A percentile compares a stretch with the other conserved stretches of the same genome.
Conservation (phyloP, 2,797 vertebrate genomes). For the Phrynocephalus guinanensis region DNA sequence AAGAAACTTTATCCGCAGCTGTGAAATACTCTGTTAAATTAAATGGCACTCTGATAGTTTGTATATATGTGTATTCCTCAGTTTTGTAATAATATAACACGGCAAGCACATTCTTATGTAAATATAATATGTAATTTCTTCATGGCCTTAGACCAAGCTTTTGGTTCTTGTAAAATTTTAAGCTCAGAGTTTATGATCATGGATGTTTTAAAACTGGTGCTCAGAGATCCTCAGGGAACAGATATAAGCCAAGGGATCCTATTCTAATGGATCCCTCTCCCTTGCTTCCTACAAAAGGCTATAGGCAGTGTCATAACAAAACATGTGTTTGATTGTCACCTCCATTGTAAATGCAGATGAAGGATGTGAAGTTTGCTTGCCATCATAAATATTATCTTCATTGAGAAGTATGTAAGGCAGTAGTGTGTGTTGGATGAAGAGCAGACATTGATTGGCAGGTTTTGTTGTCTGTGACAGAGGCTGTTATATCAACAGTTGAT, state of each 20-base stretch:
- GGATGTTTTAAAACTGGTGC: constrained; percentile 3
- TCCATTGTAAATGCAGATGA: constrained; percentile 57
- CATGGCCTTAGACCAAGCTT: not conserved
- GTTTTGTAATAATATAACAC: not conserved
- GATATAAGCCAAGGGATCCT: not conserved
- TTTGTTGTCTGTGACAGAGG: constrained; percentile 23
- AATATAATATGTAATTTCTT: not conserved
- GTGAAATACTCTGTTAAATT: not conserved
- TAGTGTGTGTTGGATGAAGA: constrained; percentile 9
- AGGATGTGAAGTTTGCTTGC: constrained; percentile 31
- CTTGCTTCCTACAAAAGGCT: constrained; percentile 46
- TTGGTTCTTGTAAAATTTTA: constrained; percentile 6
- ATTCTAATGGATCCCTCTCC: constrained; percentile 32
- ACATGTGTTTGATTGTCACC: constrained; percentile 44
- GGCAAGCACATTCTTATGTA: not conserved
- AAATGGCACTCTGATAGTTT: not conserved
- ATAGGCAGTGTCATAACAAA: constrained; percentile 41
- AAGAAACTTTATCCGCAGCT: not conserved
- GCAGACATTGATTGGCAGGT: not conserved
- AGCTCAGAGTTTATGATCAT: not conserved
- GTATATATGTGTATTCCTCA: not conserved
- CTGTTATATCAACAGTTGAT: not conserved
- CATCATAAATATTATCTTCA: constrained; percentile 21
- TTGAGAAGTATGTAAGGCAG: constrained; percentile 3
- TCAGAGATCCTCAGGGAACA: not conserved